These are phyloP conservation scores for Hypotaenidia okinawae DNA, from an alignment of 2,797 vertebrate genomes.

Conservation along the genomic window DNA sequence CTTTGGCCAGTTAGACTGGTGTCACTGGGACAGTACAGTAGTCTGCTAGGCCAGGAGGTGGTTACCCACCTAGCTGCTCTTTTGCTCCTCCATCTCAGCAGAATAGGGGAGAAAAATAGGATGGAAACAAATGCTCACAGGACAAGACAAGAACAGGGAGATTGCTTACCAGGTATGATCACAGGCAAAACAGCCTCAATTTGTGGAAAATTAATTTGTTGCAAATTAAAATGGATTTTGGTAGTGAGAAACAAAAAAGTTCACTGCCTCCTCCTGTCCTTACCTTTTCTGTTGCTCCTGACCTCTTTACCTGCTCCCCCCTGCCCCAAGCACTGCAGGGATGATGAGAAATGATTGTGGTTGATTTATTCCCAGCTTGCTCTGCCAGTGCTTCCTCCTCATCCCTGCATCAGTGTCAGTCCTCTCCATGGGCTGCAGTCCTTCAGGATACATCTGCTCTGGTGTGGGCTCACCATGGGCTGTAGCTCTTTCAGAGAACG, in stretches of 20 bases:
- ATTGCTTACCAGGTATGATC: not conserved
- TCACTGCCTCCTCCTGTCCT: not conserved
- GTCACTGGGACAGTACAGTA: not conserved
- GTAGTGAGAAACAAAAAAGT: not conserved
- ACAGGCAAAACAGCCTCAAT: not conserved
- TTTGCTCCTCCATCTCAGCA: not conserved
- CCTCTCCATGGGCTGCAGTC: not conserved
- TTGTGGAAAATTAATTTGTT: not conserved
- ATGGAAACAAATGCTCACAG: not conserved
- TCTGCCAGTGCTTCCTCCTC: not conserved
- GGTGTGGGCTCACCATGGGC: not conserved
- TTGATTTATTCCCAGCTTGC: not conserved
- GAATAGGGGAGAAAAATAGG: not conserved
- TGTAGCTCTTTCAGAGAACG: not conserved
- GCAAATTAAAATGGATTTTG: not conserved
- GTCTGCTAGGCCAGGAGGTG: not conserved
- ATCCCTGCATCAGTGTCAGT: not conserved
- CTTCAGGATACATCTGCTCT: not conserved
- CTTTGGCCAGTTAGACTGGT: not conserved
- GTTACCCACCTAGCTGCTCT: not conserved
- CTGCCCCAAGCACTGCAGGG: not conserved
- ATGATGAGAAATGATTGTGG: not conserved
- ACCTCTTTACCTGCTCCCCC: not conserved
- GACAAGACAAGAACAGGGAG: not conserved
- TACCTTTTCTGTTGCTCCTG: not conserved